These are phyloP conservation scores for Eupelmus urozonus DNA, from an alignment of 2,888 invertebrate species.

Conservation along the genomic window DNA sequence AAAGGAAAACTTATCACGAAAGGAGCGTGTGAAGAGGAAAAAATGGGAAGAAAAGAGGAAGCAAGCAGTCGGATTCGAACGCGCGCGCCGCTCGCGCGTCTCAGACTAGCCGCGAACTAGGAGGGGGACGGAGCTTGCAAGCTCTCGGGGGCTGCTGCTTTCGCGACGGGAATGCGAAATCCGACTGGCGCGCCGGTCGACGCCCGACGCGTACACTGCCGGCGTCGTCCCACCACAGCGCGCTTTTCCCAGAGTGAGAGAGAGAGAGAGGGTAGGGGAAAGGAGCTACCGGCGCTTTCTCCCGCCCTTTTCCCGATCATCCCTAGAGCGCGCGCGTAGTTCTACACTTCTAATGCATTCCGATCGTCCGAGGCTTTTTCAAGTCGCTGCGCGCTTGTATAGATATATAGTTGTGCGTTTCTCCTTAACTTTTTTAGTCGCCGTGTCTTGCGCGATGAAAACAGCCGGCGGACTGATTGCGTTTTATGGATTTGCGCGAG, in stretches of 20 bases:
- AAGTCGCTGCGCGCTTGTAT: conserved; percentile 8
- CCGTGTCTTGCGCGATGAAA: background rate
- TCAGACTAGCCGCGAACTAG: background rate
- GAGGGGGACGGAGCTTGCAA: background rate
- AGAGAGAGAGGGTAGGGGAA: background rate
- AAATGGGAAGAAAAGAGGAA: too few relatives aligned
- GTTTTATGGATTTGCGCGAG: background rate
- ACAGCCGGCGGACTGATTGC: conserved; percentile 1
- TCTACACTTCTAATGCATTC: conserved; percentile 45
- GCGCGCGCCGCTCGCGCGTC: too few relatives aligned
- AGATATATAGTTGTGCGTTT: background rate
- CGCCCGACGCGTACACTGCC: conserved; percentile 71
- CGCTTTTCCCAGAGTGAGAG: conserved; percentile 54
- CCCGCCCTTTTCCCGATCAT: conserved; percentile 52
- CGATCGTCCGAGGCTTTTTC: conserved; percentile 20
- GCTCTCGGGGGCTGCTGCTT: conserved; percentile 4
- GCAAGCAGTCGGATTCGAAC: background rate
- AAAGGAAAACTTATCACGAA: too few relatives aligned
- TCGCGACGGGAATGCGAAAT: conserved; percentile 60
- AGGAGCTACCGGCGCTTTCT: conserved; percentile 54
- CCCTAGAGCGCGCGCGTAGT: conserved; percentile 58
- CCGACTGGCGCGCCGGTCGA: conserved; percentile 72
- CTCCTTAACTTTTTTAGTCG: background rate
- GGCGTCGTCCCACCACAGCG: too few relatives aligned
- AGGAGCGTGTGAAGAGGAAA: too few relatives aligned